These are phyloP conservation scores for Anastrepha obliqua DNA, from an alignment of 1,140 invertebrate species.

Conservation along the genomic window DNA sequence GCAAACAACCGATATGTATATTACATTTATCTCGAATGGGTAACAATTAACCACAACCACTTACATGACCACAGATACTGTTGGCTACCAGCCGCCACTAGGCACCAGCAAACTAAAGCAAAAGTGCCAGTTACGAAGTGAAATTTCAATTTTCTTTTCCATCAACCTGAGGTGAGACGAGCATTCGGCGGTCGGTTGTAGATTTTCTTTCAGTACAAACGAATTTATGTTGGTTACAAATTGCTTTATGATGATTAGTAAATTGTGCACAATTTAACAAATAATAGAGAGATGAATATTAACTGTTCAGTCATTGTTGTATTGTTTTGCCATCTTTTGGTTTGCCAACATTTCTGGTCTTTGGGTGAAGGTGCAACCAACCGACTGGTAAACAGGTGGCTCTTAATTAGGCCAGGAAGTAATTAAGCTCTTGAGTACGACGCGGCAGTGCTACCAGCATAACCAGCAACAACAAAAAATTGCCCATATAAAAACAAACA, in stretches of 20 bases:
- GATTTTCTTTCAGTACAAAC: neutral
- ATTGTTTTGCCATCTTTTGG: neutral
- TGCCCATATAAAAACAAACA: neutral
- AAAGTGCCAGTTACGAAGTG: neutral
- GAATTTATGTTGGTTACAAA: neutral
- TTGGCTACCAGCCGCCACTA: neutral
- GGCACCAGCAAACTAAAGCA: neutral
- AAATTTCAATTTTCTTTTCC: slow-evolving; percentile 13
- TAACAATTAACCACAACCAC: neutral
- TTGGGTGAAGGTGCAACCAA: neutral
- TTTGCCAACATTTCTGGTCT: neutral
- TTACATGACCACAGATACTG: neutral
- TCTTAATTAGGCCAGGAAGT: neutral
- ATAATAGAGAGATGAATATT: neutral
- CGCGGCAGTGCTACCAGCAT: neutral
- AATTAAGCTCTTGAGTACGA: neutral
- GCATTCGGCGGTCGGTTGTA: too few species aligned
- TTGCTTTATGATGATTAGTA: neutral
- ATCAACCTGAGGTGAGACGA: neutral
- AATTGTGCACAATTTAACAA: neutral
- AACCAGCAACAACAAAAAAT: neutral
- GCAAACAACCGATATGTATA: neutral
- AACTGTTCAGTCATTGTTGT: too few species aligned
- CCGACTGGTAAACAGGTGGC: neutral
- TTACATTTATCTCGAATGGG: neutral